phyloP scores from a whole-genome alignment of 2,113 vertebrate genomes.

The Drymodes brunneopygia region DNA sequence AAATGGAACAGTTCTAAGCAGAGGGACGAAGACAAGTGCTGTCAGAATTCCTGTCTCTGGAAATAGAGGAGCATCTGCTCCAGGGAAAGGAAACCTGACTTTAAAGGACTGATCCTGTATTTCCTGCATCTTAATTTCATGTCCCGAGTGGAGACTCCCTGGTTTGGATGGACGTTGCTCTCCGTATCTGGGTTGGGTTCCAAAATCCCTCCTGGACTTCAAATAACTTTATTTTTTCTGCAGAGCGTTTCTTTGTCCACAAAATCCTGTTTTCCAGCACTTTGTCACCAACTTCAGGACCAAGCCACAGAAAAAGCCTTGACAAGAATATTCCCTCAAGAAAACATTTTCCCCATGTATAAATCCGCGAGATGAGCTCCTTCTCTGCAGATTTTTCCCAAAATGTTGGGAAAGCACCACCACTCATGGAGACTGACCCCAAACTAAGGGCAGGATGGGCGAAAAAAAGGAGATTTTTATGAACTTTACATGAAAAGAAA shows the following conservation, averaged over 20 bases:
- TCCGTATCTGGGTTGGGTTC: background rate
- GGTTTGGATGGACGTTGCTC: background rate
- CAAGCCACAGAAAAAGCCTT: background rate
- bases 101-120: background rate
- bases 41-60: background rate
- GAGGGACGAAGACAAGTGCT: background rate
- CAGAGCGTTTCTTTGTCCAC: background rate
- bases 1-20: background rate
- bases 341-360: fast-evolving
- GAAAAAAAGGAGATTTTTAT: background rate
- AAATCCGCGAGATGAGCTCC: background rate
- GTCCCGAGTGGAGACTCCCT: fast-evolving
- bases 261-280: background rate
- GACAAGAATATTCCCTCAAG: background rate
- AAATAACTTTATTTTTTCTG: background rate
- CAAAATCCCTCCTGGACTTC: background rate
- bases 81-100: background rate
- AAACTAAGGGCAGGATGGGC: background rate
- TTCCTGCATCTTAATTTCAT: background rate
- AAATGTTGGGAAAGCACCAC: background rate
- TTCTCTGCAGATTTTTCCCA: background rate
- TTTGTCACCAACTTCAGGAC: background rate
- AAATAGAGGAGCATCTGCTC: background rate
- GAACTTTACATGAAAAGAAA: fast-evolving
- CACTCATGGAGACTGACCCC: fast-evolving